These are phyloP conservation scores for Yoshiicerus persimilis DNA, from an alignment of 1,140 invertebrate species.

Conservation along the genomic window DNA sequence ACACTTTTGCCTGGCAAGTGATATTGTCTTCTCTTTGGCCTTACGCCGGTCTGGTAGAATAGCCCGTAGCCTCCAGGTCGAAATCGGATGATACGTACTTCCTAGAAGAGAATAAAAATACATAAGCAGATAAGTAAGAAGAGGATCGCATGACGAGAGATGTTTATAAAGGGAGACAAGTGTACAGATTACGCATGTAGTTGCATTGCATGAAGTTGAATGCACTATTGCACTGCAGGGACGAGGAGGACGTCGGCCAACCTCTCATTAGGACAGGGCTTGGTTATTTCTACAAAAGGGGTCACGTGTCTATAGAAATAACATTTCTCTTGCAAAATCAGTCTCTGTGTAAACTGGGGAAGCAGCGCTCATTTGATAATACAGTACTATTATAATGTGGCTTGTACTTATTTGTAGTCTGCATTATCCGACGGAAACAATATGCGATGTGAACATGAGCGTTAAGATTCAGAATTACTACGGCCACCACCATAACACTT, in stretches of 20 bases:
- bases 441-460: not conserved
- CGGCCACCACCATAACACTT: not conserved
- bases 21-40: not conserved
- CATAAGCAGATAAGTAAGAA: not conserved
- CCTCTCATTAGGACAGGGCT: conserved; percentile 33
- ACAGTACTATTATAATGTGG: not conserved
- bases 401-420: not conserved
- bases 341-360: not conserved
- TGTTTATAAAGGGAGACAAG: not conserved
- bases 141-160: not conserved
- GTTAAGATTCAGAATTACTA: not conserved
- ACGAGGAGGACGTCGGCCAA: not conserved
- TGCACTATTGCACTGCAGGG: not conserved
- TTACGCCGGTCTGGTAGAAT: not conserved
- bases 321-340: conserved; percentile 27
- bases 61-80: not conserved
- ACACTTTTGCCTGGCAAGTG: not conserved
- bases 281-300: conserved; percentile 34
- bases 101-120: not conserved
- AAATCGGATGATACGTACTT: not conserved
- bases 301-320: conserved; percentile 38
- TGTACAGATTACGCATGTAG: not conserved
- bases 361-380: not conserved
- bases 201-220: not conserved
- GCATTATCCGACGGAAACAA: not conserved